Base-by-base conservation (phyloP, 2,113 vertebrate species). In the Leptobrachium ailaonicum region DNA sequence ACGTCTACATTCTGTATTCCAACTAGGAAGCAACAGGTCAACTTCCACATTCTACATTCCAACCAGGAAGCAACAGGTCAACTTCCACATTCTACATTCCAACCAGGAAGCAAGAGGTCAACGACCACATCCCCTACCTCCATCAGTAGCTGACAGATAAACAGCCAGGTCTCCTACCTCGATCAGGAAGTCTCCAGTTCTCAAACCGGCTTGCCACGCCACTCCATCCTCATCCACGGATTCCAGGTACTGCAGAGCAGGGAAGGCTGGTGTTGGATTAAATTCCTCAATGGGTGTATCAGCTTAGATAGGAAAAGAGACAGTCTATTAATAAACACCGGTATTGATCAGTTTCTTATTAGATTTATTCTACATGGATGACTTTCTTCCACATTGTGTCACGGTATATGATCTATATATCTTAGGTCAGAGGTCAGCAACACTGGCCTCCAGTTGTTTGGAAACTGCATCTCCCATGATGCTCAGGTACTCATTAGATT, bases 241-340 rank as follows among this genome's bases (percentile, higher is more conserved):
- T 93, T 99, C 98, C 92, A 99, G 92, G 90, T 99, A 99, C 93
- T 99, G 98, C 87, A 99, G 92, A 66, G 98, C 98, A 0, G 98
- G 98, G 89, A 99, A 99, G 40, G 96, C 98, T 0, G 98, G 95
- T 8, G 97, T 99, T 71, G 98, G 98, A 4, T 96, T 97, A 85
- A 99, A 99, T 89, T 99, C 98, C 91, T 99, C 97, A 68, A 99
- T 99, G 86, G 98, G 98, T 6, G 96, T 98, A 74, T 99, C 97
- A 82, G 98, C 97, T 98, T 90, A 84, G 87, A 83, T 83, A 88
- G 86, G 74, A 63, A 83, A 83, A 4, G 69, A 72, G 77, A 83
- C 8, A 8, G 4, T 8, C 4, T 50, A 8, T 50, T 50, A 50
- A 4, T 50, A 50, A 50, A 32, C 20, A 32, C 20, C 1, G 20